Base-by-base conservation (phyloP, 1,140 invertebrate genomes). In the Trachymyrmex cornetzi region DNA sequence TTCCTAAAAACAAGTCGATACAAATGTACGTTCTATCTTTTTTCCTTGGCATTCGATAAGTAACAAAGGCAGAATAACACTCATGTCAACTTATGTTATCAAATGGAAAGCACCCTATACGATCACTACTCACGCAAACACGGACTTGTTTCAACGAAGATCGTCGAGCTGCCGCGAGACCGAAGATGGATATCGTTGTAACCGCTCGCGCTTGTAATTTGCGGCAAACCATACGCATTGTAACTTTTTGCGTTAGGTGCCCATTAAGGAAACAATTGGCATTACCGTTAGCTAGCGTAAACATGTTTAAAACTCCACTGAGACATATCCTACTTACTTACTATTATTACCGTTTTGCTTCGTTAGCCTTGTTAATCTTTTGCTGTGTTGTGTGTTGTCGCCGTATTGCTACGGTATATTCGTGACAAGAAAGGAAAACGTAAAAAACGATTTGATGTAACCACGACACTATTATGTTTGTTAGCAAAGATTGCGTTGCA, bases 231-330 rank as follows among this genome's bases (percentile, higher is more conserved):
- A 59, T 38, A 22, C 16, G 48, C 27, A 48, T 12, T 38, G 30
- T 7, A 80, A 55, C 64, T 81, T 71, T 71, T 71, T 55, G 44
- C 50, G 22, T 55, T 71, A 81, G 4, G 22, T 16, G 34, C 22
- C 67, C 22, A 24, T 81, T 72, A 44, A 81, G 66, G 22, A 57
- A 27, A 81, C 53, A 57, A 81, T 81, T 44, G 50, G 11, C 50
- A 22, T 55, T 53, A 80, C 34, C 27, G 44, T 53, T 77, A 30
- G 9, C 34, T n/a, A 7, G 57, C 38, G 61, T 14, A 48, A 38
- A 30, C 38, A 19, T 16, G 57, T 48, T 48, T 63, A 63, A 79
- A 79, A 79, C 22, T 66, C n/a, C 12, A 11, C 22, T 12, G 24
- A 16, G 50, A 66, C 57, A 27, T 48, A 19, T 79, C 34, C 34